Evolutionary conservation across 2,888 invertebrate genomes (phyloP), one percentile per base, ranked within the genome.

Genomic region (Hydroisotoma schaefferi): DNA sequence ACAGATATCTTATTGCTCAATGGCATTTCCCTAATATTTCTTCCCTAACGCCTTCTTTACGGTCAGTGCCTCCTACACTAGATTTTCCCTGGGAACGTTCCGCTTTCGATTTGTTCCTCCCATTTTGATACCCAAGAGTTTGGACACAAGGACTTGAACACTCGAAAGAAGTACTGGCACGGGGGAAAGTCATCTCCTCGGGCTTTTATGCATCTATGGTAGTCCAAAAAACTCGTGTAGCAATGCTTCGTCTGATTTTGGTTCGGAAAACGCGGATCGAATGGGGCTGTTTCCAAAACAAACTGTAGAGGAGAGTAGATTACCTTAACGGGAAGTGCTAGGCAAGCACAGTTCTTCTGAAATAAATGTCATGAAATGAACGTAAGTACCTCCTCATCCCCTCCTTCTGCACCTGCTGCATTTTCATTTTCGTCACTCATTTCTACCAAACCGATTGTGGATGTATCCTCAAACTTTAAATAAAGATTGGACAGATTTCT

Each of bases 201-300:
- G 55, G 88, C 84, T 78, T 90, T 91, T 78, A 85, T 85, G 81
- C 97, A 97, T 28, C 95, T 87, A 77, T 94, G 87, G 79, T 84
- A 95, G 79, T 97, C 97, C 74, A 95, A 75, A 78, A 87, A 97
- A 77, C 90, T 92, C 77, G 88, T 87, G 80, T 87, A 94, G 80
- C 97, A 97, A 78, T 94, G 86, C 78, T 87, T 88, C 40, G 94
- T 92, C 78, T 94, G 93, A 79, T 95, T 94, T 77, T 84, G 84
- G 79, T 97, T 97, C 73, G 97, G 97, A 80, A 97, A 98, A 75
- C 97, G 86, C 73, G 95, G 90, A 82, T 98, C 97, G 78, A 90
- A 94, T 54, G 94, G 94, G 8, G 63, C 66, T 12, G 69, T 69
- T 47, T 69, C 66, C 33, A 68, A 4, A n/a, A 43, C 47, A 27